Conservation (phyloP, 64 coral and sea anemone genomes). For the Trachythela sp. region DNA sequence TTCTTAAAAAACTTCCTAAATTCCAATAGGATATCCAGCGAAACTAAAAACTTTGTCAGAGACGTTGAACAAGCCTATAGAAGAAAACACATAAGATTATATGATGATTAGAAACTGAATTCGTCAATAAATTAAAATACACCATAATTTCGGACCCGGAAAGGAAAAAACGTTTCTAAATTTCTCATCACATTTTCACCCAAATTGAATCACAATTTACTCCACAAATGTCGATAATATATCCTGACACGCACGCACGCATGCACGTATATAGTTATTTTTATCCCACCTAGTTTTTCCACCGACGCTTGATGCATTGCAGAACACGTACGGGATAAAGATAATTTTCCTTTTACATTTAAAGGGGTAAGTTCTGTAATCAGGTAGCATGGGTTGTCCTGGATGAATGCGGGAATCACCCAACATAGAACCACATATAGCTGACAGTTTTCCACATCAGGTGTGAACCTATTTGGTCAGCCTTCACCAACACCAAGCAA, state of each 20-base stretch:
- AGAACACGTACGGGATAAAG: neutral
- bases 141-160: too few relatives aligned
- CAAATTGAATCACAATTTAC: too few relatives aligned
- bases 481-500: neutral
- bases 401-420: neutral
- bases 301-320: neutral
- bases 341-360: neutral
- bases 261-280: too few relatives aligned
- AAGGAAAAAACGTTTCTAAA: too few relatives aligned
- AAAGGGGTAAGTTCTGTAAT: constrained; percentile 11
- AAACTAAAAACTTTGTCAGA: neutral
- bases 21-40: neutral
- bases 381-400: neutral
- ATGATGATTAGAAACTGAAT: too few relatives aligned
- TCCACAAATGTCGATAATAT: too few relatives aligned
- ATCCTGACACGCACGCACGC: too few relatives aligned
- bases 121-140: too few relatives aligned
- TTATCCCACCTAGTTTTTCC: neutral
- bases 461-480: neutral
- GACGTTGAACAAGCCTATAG: neutral
- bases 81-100: neutral
- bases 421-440: neutral
- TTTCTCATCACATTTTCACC: too few relatives aligned
- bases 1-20: constrained; percentile 4
- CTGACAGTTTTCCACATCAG: neutral